A percentile compares a stretch with the other conserved stretches of the same genome.
Evolutionary conservation across 2,797 vertebrate species (phyloP).

Genomic region (Brotula barbata): DNA sequence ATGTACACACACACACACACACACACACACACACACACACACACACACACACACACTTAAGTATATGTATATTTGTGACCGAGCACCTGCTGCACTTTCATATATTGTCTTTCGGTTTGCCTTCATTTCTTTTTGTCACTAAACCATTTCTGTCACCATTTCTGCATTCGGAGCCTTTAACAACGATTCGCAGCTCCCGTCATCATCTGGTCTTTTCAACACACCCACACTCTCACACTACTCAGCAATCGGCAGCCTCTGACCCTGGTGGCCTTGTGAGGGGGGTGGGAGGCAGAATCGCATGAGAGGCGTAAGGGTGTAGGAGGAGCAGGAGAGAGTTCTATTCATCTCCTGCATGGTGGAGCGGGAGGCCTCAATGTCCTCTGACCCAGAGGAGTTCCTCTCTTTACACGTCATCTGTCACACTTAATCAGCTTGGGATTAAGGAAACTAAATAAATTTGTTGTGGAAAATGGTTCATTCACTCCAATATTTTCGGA

Average conservation of each 20-base stretch:
- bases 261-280: constrained; percentile 12
- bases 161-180: constrained; percentile 9
- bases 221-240: not conserved
- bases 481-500: not conserved
- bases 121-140: constrained; percentile 12
- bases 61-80: constrained; percentile 10
- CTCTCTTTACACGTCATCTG: constrained; percentile 2
- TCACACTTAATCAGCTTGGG: constrained; percentile 21
- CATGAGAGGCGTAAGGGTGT: not conserved
- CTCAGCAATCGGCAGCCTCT: not conserved
- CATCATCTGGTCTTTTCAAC: not conserved
- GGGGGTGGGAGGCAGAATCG: constrained; percentile 1
- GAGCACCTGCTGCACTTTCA: constrained; percentile 42
- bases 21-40: too few species aligned
- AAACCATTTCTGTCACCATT: constrained; percentile 10
- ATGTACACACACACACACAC: too few species aligned
- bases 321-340: constrained; percentile 4
- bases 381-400: constrained; percentile 16
- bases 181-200: not conserved
- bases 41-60: too few species aligned
- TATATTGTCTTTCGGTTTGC: constrained; percentile 9
- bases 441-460: not conserved
- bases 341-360: constrained; percentile 19
- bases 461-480: too few species aligned
- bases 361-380: constrained; percentile 11